Base-by-base conservation (phyloP, 2,113 vertebrate species). In the Lampris megalopsis region DNA sequence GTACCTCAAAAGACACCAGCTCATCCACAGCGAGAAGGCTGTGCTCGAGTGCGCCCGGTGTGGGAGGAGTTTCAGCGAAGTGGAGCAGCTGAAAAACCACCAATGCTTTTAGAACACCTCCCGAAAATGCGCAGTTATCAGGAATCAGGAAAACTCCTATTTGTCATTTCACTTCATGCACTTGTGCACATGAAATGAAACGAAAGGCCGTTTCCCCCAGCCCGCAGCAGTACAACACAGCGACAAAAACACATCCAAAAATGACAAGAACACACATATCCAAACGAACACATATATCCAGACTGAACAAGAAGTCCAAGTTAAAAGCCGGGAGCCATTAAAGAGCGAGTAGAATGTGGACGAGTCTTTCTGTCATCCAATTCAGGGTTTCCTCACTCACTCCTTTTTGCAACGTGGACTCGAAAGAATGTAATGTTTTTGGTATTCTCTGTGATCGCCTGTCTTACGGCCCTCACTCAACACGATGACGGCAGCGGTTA, bases 1-100 rank as follows among this genome's bases (percentile, higher is more conserved):
- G 75, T 95, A 95, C 43, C 88, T 97, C 50, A 94, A 95, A 82
- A 95, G 95, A 79, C 96, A 96, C 73, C 93, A 94, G 68, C 92
- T 92, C 67, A 90, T 92, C 69, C 95, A 94, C 83, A 89, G 63
- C 70, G 94, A 94, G 77, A 89, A 94, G 53, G 63, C 79, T 0
- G 83, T 94, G 0, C 93, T 93, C 0, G 88, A 93, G 60, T 96
- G 96, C 81, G 85, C 92, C 72, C 94, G 92, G 80, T 96, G 95
- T 11, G 94, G 94, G 10, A 92, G 91, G 73, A 88, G 92, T 52
- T 96, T 96, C 53, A 84, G 90, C 6, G 93, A 94, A 9, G 88
- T 93, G 24, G 94, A 95, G 83, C 89, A 93, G 52, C 87, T 94
- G 62, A 95, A 95, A 73, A 90, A 84, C 73, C 94, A 94, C 77